Conservation (phyloP, 2,888 invertebrate genomes). For the Drosophila hamatofila region DNA sequence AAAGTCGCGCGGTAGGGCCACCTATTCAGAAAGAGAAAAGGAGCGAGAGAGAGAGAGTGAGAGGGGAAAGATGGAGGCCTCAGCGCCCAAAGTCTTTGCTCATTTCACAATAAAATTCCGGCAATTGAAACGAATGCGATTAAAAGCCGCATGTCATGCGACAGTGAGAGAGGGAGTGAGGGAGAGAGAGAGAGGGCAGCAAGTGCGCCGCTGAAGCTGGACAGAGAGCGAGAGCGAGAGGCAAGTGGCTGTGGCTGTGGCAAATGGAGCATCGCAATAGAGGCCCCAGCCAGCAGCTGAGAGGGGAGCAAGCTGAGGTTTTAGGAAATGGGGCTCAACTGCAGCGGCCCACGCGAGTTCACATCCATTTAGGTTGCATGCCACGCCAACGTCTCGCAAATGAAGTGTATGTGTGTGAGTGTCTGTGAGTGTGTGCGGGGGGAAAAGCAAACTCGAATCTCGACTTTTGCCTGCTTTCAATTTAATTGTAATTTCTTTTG, state of each 20-base stretch:
- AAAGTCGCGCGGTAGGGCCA: constrained; percentile 37
- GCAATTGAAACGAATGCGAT: constrained; percentile 82
- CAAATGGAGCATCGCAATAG: constrained; percentile 78
- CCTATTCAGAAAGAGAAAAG: background rate
- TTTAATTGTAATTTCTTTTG: constrained; percentile 81
- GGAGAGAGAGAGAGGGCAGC: constrained; percentile 13
- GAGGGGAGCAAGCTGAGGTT: constrained; percentile 12
- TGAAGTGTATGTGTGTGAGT: background rate
- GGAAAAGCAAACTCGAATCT: constrained; percentile 38
- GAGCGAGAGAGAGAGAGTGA: background rate
- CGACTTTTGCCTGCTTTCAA: constrained; percentile 71
- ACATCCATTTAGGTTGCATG: constrained; percentile 78
- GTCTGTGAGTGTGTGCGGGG: background rate
- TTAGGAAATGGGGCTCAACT: constrained; percentile 28
- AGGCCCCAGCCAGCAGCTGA: constrained; percentile 30
- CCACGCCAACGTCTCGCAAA: constrained; percentile 46
- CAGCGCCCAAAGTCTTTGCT: constrained; percentile 66
- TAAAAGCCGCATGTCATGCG: constrained; percentile 76
- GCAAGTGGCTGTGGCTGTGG: constrained; percentile 9
- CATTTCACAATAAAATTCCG: constrained; percentile 79
- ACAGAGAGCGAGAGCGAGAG: background rate
- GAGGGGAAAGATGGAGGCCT: background rate
- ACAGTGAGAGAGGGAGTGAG: background rate
- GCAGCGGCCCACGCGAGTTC: constrained; percentile 73
- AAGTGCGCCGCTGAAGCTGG: constrained; percentile 31